phyloP scores from a whole-genome alignment of 2,113 vertebrate species.

The Bungarus multicinctus region DNA sequence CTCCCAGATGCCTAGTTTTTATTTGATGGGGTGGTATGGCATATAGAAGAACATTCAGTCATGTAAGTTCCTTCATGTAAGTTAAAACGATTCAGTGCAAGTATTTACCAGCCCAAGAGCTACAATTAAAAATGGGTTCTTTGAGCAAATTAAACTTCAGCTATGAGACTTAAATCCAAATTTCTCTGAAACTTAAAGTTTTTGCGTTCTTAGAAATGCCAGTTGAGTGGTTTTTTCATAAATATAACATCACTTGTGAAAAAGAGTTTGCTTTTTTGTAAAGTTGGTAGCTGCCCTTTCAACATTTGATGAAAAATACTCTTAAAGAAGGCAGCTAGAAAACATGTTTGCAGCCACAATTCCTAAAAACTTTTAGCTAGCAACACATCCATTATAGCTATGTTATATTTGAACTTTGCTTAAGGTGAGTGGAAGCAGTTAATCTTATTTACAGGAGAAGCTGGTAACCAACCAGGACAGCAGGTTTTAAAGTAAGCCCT shows the following conservation, averaged over 20 bases:
- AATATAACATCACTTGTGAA: neutral
- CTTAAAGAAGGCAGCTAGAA: conserved; percentile 45
- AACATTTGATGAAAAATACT: conserved; percentile 48
- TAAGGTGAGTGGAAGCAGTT: conserved; percentile 57
- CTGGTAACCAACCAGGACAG: conserved; percentile 26
- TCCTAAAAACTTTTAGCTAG: conserved; percentile 34
- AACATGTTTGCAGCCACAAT: conserved; percentile 30
- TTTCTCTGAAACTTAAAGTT: neutral
- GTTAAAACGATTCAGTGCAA: neutral
- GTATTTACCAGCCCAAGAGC: neutral
- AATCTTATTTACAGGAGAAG: conserved; percentile 60
- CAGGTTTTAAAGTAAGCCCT: conserved; percentile 49
- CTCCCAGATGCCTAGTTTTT: neutral
- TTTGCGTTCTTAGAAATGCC: neutral
- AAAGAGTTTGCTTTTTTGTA: neutral
- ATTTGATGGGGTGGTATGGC: neutral
- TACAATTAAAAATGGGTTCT: neutral
- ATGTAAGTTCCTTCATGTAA: neutral
- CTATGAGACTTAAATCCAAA: conserved; percentile 1
- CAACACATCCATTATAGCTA: conserved; percentile 45
- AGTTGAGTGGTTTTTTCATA: neutral
- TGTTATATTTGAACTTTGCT: conserved; percentile 56
- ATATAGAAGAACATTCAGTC: neutral
- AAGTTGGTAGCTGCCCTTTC: conserved; percentile 20
- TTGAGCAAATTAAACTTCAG: neutral